Evolutionary conservation across 2,113 vertebrate species (phyloP).

Genomic region (Melanerpes aurifrons): DNA sequence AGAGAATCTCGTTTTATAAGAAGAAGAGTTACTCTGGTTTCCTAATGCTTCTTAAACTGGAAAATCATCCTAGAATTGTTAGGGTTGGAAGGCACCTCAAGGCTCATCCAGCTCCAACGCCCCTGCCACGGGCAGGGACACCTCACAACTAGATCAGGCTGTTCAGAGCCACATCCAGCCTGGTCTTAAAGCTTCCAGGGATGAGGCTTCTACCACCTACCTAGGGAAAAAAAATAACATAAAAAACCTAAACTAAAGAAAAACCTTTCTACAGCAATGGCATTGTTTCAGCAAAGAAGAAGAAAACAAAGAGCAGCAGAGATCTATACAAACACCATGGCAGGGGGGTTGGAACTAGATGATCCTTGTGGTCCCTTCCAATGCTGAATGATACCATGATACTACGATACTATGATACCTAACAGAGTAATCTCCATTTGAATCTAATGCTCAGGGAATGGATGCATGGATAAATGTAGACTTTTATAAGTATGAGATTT

Average conservation of each 20-base stretch:
- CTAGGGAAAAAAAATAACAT: not conserved
- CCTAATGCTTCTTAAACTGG: not conserved
- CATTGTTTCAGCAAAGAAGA: constrained; percentile 7
- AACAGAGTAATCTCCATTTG: not conserved
- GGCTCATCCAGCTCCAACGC: too few relatives aligned
- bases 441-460: not conserved
- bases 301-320: constrained; percentile 20
- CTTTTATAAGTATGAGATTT: not conserved
- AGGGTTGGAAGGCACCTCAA: too few relatives aligned
- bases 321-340: not conserved
- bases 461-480: not conserved
- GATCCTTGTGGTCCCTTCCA: too few relatives aligned
- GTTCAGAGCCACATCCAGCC: too few relatives aligned
- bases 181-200: too few relatives aligned
- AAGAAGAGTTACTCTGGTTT: not conserved
- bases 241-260: not conserved
- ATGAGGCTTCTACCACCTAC: too few relatives aligned
- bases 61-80: too few relatives aligned
- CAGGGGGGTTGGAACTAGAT: too few relatives aligned
- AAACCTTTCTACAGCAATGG: not conserved
- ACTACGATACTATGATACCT: too few relatives aligned
- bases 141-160: too few relatives aligned
- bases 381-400: too few relatives aligned
- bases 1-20: constrained; percentile 12
- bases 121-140: too few relatives aligned